These are phyloP conservation scores for Antrozous pallidus DNA, from an alignment of 2,797 vertebrate genomes.

Conservation along the genomic window DNA sequence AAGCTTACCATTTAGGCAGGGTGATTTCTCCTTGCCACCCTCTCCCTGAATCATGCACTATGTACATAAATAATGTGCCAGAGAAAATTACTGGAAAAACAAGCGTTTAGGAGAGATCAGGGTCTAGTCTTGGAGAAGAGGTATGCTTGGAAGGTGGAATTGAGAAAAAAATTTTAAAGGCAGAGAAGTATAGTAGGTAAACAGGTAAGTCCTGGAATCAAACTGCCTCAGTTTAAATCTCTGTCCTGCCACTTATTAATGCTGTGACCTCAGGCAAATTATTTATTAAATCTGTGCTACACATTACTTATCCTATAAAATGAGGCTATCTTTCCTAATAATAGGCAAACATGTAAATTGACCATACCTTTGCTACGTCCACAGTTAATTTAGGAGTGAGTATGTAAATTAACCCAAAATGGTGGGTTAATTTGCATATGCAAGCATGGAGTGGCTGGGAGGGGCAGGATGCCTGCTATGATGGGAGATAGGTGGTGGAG, in stretches of 20 bases:
- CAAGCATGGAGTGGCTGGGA: too few species aligned
- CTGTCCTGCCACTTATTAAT: background rate
- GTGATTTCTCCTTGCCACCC: background rate
- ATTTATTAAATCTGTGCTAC: conserved; percentile 2
- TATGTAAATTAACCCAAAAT: too few species aligned
- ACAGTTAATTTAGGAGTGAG: too few species aligned
- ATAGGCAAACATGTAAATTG: too few species aligned
- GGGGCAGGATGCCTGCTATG: too few species aligned
- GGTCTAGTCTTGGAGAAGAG: background rate
- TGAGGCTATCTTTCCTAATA: background rate
- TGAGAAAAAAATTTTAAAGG: background rate
- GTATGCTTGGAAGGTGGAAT: background rate
- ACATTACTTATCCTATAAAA: conserved; percentile 18
- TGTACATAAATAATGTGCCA: background rate
- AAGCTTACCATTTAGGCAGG: background rate
- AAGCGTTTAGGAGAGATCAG: background rate
- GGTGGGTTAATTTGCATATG: too few species aligned
- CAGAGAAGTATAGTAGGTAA: background rate
- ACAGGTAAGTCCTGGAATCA: background rate
- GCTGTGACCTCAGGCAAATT: background rate
- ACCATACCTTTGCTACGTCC: too few species aligned
- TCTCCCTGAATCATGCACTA: background rate
- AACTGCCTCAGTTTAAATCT: background rate
- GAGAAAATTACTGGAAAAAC: background rate
- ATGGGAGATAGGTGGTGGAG: too few species aligned